Percentiles rank a stretch among this genome's conserved stretches.
These are phyloP conservation scores for Rhagonycha lutea DNA, from an alignment of 2,888 invertebrate species.

Conservation along the genomic window DNA sequence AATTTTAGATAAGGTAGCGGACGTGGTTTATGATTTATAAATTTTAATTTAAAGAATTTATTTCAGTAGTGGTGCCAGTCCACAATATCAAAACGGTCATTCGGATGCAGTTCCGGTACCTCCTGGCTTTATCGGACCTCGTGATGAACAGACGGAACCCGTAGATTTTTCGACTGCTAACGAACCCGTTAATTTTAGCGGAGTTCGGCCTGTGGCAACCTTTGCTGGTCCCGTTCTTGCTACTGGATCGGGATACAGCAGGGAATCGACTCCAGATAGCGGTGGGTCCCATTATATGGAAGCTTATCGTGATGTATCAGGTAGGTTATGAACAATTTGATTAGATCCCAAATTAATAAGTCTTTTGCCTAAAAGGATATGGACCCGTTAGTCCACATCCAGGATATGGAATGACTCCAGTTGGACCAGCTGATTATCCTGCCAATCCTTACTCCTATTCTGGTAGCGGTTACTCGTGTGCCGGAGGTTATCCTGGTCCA, in stretches of 20 bases:
- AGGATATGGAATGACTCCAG: constrained; percentile 76
- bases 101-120: constrained; percentile 57
- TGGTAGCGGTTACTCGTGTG: constrained; percentile 49
- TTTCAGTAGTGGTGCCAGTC: constrained; percentile 60
- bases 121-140: constrained; percentile 62
- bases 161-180: constrained; percentile 72
- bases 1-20: not conserved
- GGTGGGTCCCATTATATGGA: constrained; percentile 89
- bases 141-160: constrained; percentile 70
- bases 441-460: constrained; percentile 71
- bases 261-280: constrained; percentile 88
- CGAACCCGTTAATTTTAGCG: constrained; percentile 67
- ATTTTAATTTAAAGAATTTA: not conserved
- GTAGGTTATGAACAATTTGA: constrained; percentile 56
- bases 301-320: constrained; percentile 83
- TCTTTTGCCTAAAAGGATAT: constrained; percentile 64
- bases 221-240: constrained; percentile 52
- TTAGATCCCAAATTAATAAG: not conserved
- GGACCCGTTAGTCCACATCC: constrained; percentile 85
- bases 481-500: constrained; percentile 57
- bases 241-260: constrained; percentile 75
- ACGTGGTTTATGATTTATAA: not conserved
- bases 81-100: constrained; percentile 60
- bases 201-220: constrained; percentile 60
- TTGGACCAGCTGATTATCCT: constrained; percentile 77